These are phyloP conservation scores for Coturnix japonica DNA, from an alignment of 2,113 vertebrate genomes.

Conservation along the genomic window DNA sequence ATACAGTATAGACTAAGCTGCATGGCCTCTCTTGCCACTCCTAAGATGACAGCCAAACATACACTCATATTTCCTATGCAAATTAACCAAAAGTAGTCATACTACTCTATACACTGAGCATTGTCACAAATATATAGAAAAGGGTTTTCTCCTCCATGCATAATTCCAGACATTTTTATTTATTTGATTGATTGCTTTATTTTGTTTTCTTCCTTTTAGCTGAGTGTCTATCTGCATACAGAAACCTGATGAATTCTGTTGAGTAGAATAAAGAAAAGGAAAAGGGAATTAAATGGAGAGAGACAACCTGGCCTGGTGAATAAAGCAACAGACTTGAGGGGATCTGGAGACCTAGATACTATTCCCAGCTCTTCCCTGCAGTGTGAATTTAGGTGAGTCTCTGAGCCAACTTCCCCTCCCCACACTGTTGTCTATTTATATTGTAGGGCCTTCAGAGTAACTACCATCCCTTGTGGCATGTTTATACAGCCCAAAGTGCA, in stretches of 20 bases:
- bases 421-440: background rate
- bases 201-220: background rate
- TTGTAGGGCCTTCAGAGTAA: background rate
- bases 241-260: background rate
- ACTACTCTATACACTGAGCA: background rate
- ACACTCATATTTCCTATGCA: background rate
- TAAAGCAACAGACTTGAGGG: background rate
- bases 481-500: background rate
- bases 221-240: background rate
- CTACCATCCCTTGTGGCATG: background rate
- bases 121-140: background rate
- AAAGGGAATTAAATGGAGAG: background rate
- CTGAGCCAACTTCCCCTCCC: background rate
- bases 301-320: background rate
- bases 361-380: slow-evolving; percentile 13
- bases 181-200: background rate
- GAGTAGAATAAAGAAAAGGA: background rate
- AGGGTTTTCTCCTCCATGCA: background rate
- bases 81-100: background rate
- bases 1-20: background rate
- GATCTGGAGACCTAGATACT: background rate
- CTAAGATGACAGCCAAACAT: background rate
- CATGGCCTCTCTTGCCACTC: background rate
- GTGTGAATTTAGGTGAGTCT: slow-evolving; percentile 14
- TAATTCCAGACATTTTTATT: background rate